Evolutionary conservation across 2,113 vertebrate species (phyloP).

Genomic region (Tichodroma muraria): DNA sequence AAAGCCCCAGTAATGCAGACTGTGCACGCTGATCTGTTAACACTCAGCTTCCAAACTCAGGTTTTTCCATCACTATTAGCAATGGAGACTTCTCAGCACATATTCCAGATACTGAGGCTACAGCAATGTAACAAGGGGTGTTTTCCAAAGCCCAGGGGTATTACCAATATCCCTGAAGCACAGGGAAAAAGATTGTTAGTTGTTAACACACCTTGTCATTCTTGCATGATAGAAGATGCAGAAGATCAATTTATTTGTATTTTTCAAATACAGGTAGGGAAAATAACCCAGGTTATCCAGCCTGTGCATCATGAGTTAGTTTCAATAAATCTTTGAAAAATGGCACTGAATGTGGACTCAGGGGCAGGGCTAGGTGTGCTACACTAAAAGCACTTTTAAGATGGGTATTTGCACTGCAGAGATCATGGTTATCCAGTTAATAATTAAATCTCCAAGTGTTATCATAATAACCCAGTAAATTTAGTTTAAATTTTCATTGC

Average conservation of each 20-base stretch:
- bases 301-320: neutral
- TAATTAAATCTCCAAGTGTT: neutral
- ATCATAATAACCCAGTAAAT: neutral
- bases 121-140: rapidly evolving
- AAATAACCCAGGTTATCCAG: neutral
- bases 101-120: neutral
- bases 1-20: neutral
- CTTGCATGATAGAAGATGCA: neutral
- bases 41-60: neutral
- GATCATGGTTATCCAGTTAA: neutral
- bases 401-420: neutral
- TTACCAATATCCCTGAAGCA: neutral
- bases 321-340: neutral
- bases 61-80: neutral
- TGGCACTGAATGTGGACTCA: neutral
- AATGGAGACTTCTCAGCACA: neutral
- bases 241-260: neutral
- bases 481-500: neutral
- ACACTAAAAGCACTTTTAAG: neutral
- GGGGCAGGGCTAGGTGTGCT: neutral
- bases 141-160: neutral
- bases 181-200: neutral
- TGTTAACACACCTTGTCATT: neutral
- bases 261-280: neutral
- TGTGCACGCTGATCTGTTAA: neutral